These are phyloP conservation scores for Pangasius macronema DNA, from an alignment of 2,797 vertebrate genomes.

Conservation along the genomic window DNA sequence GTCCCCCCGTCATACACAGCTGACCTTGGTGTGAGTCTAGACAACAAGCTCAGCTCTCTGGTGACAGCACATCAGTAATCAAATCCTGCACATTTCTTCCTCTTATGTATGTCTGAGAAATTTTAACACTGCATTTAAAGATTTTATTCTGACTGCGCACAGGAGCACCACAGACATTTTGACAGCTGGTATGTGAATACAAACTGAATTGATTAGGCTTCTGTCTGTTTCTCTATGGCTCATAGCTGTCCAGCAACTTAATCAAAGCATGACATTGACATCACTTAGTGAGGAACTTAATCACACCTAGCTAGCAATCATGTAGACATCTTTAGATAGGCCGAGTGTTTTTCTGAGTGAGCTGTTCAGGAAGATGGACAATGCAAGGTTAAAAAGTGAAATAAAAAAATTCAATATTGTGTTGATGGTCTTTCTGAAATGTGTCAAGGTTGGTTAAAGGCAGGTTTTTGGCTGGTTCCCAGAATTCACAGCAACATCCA, in stretches of 20 bases:
- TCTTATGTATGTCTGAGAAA: background rate
- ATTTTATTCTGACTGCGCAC: background rate
- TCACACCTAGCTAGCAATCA: no score
- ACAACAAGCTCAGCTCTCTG: background rate
- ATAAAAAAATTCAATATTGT: background rate
- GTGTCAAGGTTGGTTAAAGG: background rate
- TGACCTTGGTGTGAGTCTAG: background rate
- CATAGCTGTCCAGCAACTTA: no score
- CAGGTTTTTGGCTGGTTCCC: background rate
- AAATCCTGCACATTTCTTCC: background rate
- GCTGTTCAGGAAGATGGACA: background rate
- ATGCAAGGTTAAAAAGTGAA: background rate
- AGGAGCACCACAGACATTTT: background rate
- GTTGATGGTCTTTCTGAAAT: background rate
- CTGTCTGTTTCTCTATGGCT: background rate
- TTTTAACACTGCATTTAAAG: background rate
- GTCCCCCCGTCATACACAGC: background rate
- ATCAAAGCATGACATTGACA: no score
- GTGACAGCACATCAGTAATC: background rate
- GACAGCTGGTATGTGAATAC: no score
- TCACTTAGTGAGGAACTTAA: no score
- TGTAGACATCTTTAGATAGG: no score
- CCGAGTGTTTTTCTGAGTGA: background rate
- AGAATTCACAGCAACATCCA: background rate
- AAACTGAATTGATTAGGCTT: background rate